Conservation (phyloP, 1,140 invertebrate species). For the Lanistes nyassanus region DNA sequence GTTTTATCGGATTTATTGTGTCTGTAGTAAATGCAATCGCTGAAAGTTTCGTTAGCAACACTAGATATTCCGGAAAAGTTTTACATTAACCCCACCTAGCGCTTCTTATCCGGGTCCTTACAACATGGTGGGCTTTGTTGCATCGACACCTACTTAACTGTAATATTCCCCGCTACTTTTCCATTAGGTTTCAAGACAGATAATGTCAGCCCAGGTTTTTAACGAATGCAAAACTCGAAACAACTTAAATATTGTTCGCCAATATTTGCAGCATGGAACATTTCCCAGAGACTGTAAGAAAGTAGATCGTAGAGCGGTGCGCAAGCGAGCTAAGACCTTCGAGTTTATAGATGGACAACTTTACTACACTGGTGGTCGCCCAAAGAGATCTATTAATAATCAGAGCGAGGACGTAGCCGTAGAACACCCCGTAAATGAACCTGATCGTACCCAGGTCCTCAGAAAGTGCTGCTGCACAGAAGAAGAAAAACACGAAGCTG, state of each 20-base stretch:
- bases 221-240: conserved; percentile 14
- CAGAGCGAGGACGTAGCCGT: conserved; percentile 8
- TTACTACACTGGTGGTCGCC: conserved; percentile 21
- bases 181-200: neutral
- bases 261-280: conserved; percentile 22
- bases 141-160: conserved; percentile 22
- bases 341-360: conserved; percentile 12
- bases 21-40: too few relatives aligned
- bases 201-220: neutral
- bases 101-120: conserved; percentile 28
- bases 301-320: conserved; percentile 21
- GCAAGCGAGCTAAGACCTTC: conserved; percentile 31
- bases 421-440: conserved; percentile 17
- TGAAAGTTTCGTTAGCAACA: too few relatives aligned
- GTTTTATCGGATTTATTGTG: too few relatives aligned
- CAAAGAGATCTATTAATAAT: neutral
- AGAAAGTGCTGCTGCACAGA: conserved; percentile 18
- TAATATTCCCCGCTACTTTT: neutral
- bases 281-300: conserved; percentile 24
- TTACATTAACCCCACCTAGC: neutral
- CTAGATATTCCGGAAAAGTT: too few relatives aligned
- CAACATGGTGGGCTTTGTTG: conserved; percentile 26
- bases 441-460: neutral
- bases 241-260: conserved; percentile 12
- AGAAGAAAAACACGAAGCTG: conserved; percentile 15